Evolutionary conservation across 2,888 invertebrate species (phyloP).

Genomic region (Clitarchus hookeri): DNA sequence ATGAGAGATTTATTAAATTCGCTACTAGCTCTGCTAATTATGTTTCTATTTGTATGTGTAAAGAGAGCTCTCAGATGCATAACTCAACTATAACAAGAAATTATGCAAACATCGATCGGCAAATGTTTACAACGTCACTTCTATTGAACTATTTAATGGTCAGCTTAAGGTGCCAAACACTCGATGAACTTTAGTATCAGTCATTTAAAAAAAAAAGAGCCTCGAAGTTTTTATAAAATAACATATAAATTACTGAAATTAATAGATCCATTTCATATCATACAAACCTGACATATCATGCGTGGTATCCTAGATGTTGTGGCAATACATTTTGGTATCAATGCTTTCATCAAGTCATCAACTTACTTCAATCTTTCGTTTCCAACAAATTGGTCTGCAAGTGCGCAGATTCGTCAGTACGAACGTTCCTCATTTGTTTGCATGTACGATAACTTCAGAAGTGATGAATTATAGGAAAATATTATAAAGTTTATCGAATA

Average conservation of each 20-base stretch:
- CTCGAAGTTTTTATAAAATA: neutral
- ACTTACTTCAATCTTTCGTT: neutral
- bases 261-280: conserved; percentile 29
- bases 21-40: too few species aligned
- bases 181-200: too few species aligned
- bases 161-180: too few species aligned
- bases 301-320: conserved; percentile 20
- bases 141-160: too few species aligned
- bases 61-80: too few species aligned
- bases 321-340: neutral
- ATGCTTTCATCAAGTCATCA: neutral
- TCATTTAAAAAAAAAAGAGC: too few species aligned
- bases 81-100: too few species aligned
- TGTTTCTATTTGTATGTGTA: too few species aligned
- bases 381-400: too few species aligned
- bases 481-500: conserved; percentile 19
- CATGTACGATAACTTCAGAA: conserved; percentile 2
- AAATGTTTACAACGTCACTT: too few species aligned
- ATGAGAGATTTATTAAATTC: too few species aligned
- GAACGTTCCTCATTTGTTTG: neutral
- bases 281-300: conserved; percentile 29
- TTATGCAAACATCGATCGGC: too few species aligned
- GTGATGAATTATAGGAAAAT: neutral
- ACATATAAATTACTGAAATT: neutral
- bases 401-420: neutral